Percentiles rank a stretch among this genome's conserved stretches.
phyloP scores from a whole-genome alignment of 2,797 vertebrate species.

The Serranus cabrilla region DNA sequence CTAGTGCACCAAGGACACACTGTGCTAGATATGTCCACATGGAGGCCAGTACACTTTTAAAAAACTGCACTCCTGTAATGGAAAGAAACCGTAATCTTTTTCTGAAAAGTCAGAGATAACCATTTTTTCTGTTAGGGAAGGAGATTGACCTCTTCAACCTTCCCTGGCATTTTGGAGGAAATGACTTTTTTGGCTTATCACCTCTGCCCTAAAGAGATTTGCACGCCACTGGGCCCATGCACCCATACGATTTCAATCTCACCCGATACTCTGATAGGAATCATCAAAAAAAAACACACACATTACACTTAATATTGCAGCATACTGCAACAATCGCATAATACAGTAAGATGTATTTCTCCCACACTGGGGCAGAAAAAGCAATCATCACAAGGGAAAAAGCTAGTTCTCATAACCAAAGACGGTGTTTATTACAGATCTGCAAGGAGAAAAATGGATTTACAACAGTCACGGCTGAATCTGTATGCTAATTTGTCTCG shows the following conservation, averaged over 20 bases:
- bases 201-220: constrained; percentile 56
- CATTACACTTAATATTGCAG: constrained; percentile 49
- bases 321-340: constrained; percentile 47
- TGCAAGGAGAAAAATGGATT: constrained; percentile 58
- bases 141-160: constrained; percentile 58
- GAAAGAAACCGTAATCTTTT: constrained; percentile 29
- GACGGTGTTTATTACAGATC: constrained; percentile 67
- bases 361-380: constrained; percentile 24
- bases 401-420: constrained; percentile 51
- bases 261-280: constrained; percentile 45
- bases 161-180: constrained; percentile 58
- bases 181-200: constrained; percentile 67
- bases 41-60: constrained; percentile 5
- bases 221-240: constrained; percentile 30
- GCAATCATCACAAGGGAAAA: constrained; percentile 53
- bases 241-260: constrained; percentile 66
- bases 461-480: constrained; percentile 52
- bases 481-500: constrained; percentile 61
- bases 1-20: background rate
- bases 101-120: constrained; percentile 35
- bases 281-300: constrained; percentile 1
- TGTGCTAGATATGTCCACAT: constrained; percentile 6
- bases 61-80: constrained; percentile 21
- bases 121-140: constrained; percentile 22
- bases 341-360: constrained; percentile 33